A percentile compares a stretch with the other conserved stretches of the same genome.
These are phyloP conservation scores for Gymnothorax javanicus DNA, from an alignment of 2,797 vertebrate species.

Conservation along the genomic window DNA sequence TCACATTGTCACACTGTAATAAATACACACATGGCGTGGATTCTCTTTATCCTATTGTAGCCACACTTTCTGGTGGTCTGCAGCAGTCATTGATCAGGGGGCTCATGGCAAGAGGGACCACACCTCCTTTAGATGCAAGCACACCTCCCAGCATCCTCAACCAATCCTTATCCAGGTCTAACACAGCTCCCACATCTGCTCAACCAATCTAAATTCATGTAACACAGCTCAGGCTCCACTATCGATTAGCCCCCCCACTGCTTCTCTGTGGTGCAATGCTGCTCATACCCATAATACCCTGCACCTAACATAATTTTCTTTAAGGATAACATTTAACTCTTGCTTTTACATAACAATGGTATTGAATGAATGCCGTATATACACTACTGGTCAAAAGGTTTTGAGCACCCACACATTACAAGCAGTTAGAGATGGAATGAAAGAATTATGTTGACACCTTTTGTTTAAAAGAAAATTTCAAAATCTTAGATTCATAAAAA, in stretches of 20 bases:
- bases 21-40: not conserved
- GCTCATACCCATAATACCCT: not conserved
- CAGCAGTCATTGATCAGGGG: conserved; percentile 64
- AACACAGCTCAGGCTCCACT: conserved; percentile 14
- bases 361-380: too few relatives aligned
- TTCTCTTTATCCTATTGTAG: not conserved
- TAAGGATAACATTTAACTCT: not conserved
- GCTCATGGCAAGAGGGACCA: conserved; percentile 53
- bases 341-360: too few relatives aligned
- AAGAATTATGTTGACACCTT: too few relatives aligned
- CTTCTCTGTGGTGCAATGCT: not conserved
- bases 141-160: conserved; percentile 29
- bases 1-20: not conserved
- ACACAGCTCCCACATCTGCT: conserved; percentile 2
- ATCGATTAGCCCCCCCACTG: conserved; percentile 17
- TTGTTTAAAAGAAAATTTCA: too few relatives aligned
- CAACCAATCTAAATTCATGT: not conserved
- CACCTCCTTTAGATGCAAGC: conserved; percentile 50
- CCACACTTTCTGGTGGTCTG: conserved; percentile 17
- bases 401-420: too few relatives aligned
- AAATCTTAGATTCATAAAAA: too few relatives aligned
- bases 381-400: too few relatives aligned
- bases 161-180: not conserved
- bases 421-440: too few relatives aligned
- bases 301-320: not conserved